Base-by-base conservation (phyloP, 2,888 invertebrate species). In the Vanessa cardui region DNA sequence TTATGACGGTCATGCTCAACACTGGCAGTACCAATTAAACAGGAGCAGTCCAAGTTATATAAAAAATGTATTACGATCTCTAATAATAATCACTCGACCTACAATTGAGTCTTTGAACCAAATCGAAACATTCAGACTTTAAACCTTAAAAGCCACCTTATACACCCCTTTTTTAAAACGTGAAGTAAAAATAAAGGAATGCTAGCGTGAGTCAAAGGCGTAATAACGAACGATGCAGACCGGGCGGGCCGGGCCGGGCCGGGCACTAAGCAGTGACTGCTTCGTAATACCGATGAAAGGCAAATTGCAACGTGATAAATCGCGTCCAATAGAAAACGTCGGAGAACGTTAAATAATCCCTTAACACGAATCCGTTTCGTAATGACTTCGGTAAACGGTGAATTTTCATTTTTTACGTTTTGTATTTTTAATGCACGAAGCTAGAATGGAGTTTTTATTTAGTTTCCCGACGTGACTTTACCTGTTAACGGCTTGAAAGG, bases 281-380 rank as follows among this genome's bases (percentile, higher is more conserved):
- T 50, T 62, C 52, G 52, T 56, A 44, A 49, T 52, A 44, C 64
- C 65, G 68, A 65, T 68, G 71, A 71, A 71, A 71, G 71, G 65
- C 62, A 68, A 68, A 68, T 68, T 61, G 71, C 49, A 60, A 52
- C 52, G 60, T 46, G 62, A 68, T 71, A 68, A 68, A 71, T 68
- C 65, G 65, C 54, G 65, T 63, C 68, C 56, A 68, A 63, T 68
- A 52, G 58, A 59, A 54, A 64, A 65, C 62, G 59, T 31, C 26
- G 59, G 18, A 46, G 61, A 63, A 49, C 58, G 33, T 45, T 54
- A 54, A 59, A 64, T 64, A 64, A 56, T 58, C 54, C 33, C 21
- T 31, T 20, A 59, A 62, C 69, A 66, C 69, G 69, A 63, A 62
- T 12, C 26, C 47, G 49, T 60, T 68, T 64, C 45, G 44, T 60